Conservation (phyloP, 2,797 vertebrate species). For the Morelia viridis region DNA sequence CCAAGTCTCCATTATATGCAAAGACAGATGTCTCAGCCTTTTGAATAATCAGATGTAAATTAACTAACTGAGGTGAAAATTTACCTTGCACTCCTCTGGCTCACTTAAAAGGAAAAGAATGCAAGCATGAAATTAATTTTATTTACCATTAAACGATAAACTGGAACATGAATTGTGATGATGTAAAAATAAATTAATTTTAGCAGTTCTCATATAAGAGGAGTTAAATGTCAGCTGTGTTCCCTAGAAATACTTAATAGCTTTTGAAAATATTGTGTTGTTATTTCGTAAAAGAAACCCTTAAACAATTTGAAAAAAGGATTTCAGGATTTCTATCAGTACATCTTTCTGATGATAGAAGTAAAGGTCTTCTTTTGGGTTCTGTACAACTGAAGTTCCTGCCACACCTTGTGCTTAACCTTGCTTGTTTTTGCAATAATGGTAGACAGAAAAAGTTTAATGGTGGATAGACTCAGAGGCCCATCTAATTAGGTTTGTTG, state of each 20-base stretch:
- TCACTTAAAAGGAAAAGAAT: constrained; percentile 39
- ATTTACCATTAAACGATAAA: constrained; percentile 47
- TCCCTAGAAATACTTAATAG: constrained; percentile 18
- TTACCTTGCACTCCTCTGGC: constrained; percentile 19
- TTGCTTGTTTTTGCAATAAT: not conserved
- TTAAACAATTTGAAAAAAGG: not conserved
- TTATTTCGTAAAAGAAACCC: not conserved
- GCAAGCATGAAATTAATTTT: constrained; percentile 52
- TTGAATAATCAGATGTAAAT: constrained; percentile 40
- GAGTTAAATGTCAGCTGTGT: constrained; percentile 35
- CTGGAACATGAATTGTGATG: constrained; percentile 31
- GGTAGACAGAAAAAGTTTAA: no score
- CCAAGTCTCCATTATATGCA: constrained; percentile 1
- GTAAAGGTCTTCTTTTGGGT: not conserved
- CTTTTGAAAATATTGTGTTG: not conserved
- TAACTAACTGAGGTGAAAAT: constrained; percentile 40
- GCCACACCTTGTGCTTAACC: not conserved
- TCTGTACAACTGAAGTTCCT: not conserved
- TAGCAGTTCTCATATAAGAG: constrained; percentile 8
- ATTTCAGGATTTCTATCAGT: not conserved
- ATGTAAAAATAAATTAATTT: constrained; percentile 47
- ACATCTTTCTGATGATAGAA: not conserved
- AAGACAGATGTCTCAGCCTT: constrained; percentile 17
- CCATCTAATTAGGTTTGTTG: not conserved
- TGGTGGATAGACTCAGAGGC: not conserved